These are phyloP conservation scores for Dryadula phaetusa DNA, from an alignment of 2,888 invertebrate species.

Conservation along the genomic window DNA sequence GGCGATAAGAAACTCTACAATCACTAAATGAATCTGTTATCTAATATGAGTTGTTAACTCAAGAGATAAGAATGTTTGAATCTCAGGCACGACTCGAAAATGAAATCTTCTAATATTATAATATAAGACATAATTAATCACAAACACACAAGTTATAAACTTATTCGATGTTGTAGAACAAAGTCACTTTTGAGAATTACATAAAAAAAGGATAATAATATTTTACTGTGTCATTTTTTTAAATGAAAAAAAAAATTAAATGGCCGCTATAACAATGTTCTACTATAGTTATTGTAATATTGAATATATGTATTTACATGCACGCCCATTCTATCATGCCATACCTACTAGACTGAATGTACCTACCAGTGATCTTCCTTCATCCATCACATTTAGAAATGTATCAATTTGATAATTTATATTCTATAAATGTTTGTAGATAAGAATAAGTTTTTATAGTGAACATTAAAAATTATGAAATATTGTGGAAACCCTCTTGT, in stretches of 20 bases:
- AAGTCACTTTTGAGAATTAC: background rate
- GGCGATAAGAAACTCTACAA: constrained; percentile 80
- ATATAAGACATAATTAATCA: background rate
- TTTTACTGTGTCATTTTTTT: background rate
- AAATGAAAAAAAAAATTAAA: background rate
- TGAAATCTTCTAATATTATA: background rate
- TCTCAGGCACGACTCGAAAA: constrained; percentile 9
- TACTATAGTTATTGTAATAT: constrained; percentile 10
- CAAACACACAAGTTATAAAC: background rate
- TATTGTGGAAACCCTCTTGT: background rate
- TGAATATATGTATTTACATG: constrained; percentile 25
- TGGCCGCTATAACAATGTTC: background rate
- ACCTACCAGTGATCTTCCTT: constrained; percentile 27
- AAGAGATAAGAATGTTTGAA: constrained; percentile 8
- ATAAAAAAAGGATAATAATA: background rate
- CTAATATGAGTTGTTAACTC: constrained; percentile 1
- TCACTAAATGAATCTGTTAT: constrained; percentile 9
- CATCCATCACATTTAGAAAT: constrained; percentile 25
- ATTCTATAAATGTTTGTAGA: constrained; percentile 8
- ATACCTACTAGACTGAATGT: constrained; percentile 36
- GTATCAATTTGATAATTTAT: background rate
- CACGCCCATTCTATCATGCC: constrained; percentile 27
- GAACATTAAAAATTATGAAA: background rate
- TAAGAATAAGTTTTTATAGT: constrained; percentile 5
- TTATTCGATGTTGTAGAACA: background rate